Evolutionary conservation across 2,113 vertebrate genomes (phyloP).

Genomic region (Edolisoma coerulescens): DNA sequence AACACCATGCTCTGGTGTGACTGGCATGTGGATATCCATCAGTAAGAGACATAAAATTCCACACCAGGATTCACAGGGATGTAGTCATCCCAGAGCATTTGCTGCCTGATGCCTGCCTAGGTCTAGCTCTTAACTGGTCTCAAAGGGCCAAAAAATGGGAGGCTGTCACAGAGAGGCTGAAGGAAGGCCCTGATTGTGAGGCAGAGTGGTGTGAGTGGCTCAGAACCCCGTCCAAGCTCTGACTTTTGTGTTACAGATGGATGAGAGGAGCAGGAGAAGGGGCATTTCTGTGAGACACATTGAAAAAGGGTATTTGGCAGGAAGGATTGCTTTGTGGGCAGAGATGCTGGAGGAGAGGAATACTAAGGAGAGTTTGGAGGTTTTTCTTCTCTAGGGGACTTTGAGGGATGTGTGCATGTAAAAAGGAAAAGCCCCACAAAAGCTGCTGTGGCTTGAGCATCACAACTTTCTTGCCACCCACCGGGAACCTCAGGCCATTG

Average conservation of each 20-base stretch:
- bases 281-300: fast-evolving
- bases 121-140: not conserved
- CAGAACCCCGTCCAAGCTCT: fast-evolving
- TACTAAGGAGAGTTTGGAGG: not conserved
- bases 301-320: not conserved
- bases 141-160: not conserved
- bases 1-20: not conserved
- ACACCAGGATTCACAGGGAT: not conserved
- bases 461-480: too few species aligned
- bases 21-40: not conserved
- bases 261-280: not conserved
- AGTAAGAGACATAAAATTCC: not conserved
- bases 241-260: not conserved
- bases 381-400: not conserved
- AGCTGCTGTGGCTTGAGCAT: not conserved
- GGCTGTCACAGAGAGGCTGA: not conserved
- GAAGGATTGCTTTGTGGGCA: not conserved
- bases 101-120: not conserved
- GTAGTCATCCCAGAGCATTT: not conserved
- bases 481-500: fast-evolving
- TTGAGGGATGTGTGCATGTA: not conserved
- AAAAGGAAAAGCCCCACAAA: not conserved
- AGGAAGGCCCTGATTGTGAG: not conserved
- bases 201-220: not conserved
- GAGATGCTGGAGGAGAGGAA: not conserved